These are phyloP conservation scores for Mus pahari DNA, from an alignment of 2,113 vertebrate genomes.

Conservation along the genomic window DNA sequence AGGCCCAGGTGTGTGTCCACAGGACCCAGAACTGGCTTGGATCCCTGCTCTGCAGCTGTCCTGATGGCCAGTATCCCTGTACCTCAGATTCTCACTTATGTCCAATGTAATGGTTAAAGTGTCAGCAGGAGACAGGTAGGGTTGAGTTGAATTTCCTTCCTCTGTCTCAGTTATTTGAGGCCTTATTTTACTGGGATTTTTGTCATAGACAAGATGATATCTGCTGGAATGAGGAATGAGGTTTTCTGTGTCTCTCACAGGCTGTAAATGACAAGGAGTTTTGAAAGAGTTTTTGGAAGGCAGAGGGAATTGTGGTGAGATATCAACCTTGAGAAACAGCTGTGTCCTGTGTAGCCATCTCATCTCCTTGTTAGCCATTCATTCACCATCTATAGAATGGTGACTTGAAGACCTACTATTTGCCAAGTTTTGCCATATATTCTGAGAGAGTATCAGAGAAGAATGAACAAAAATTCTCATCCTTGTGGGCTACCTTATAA, in stretches of 20 bases:
- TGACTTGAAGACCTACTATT: background rate
- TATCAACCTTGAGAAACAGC: background rate
- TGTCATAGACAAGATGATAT: background rate
- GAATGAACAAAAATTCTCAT: background rate
- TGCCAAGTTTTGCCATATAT: fast-evolving
- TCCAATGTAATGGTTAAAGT: fast-evolving
- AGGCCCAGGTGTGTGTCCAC: background rate
- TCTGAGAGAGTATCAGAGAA: background rate
- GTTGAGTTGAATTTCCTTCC: too few relatives aligned
- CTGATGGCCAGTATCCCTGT: fast-evolving
- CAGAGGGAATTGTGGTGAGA: background rate
- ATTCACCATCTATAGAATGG: fast-evolving
- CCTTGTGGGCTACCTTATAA: background rate
- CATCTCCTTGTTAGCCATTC: background rate
- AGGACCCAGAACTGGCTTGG: background rate
- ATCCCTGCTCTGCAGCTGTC: fast-evolving
- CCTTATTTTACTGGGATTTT: background rate
- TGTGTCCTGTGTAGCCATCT: background rate
- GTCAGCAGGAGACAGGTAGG: fast-evolving
- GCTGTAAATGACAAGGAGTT: fast-evolving
- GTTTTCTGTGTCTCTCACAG: background rate
- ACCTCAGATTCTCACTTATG: fast-evolving
- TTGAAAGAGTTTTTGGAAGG: too few relatives aligned
- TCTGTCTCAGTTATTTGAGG: fast-evolving
- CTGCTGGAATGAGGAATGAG: background rate